These are phyloP conservation scores for Cosmia trapezina DNA, from an alignment of 2,888 invertebrate genomes.

Conservation along the genomic window DNA sequence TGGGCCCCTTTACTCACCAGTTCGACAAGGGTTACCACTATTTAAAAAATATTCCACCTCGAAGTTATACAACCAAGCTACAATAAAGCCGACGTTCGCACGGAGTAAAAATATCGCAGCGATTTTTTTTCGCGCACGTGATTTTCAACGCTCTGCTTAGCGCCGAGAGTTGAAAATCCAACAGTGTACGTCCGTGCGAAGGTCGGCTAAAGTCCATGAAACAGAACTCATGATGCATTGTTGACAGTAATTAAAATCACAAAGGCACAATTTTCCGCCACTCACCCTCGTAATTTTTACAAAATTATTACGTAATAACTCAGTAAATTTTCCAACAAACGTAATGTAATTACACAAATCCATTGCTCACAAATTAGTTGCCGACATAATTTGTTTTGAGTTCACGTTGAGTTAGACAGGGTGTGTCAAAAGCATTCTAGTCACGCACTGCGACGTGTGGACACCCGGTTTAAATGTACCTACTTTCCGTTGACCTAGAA, in stretches of 20 bases:
- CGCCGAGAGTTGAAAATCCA: too few species aligned
- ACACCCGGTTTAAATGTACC: constrained; percentile 33
- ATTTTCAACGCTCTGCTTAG: too few species aligned
- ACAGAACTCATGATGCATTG: constrained; percentile 7
- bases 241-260: constrained; percentile 36
- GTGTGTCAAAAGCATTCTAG: constrained; percentile 36
- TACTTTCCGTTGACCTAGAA: too few species aligned
- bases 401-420: constrained; percentile 61
- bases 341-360: constrained; percentile 57
- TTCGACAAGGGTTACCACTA: too few species aligned
- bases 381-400: constrained; percentile 67
- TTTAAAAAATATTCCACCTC: too few species aligned
- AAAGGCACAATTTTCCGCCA: constrained; percentile 20
- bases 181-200: too few species aligned
- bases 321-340: constrained; percentile 32
- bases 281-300: constrained; percentile 29
- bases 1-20: too few species aligned
- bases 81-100: too few species aligned
- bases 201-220: too few species aligned
- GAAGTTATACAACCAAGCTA: too few species aligned
- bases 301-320: constrained; percentile 30
- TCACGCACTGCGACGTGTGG: constrained; percentile 53
- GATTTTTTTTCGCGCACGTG: too few species aligned
- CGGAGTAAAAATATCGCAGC: too few species aligned
- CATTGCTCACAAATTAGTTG: constrained; percentile 65